These are phyloP conservation scores for Centropyge bicolor DNA, from an alignment of 2,797 vertebrate species.

Conservation along the genomic window DNA sequence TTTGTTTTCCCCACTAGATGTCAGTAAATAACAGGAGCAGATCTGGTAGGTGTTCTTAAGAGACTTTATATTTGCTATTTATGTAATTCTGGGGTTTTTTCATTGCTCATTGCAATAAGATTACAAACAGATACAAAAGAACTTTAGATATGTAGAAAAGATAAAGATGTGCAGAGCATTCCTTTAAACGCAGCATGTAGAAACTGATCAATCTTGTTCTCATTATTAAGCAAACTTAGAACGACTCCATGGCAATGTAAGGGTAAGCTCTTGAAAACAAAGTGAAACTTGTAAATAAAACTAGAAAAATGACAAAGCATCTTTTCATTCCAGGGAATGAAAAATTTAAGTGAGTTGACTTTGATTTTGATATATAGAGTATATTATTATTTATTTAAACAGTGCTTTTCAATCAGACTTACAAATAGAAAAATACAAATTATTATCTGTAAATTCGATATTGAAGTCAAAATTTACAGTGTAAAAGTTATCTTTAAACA, in stretches of 20 bases:
- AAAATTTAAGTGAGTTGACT: not conserved
- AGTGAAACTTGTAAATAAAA: not conserved
- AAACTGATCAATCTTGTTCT: not conserved
- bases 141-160: not conserved
- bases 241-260: not conserved
- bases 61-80: no score
- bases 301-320: not conserved
- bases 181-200: not conserved
- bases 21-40: not conserved
- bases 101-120: not conserved
- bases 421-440: no score
- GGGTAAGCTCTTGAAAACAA: not conserved
- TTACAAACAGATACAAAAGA: not conserved
- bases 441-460: no score
- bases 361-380: not conserved
- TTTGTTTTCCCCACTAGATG: constrained; percentile 26
- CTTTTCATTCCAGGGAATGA: not conserved
- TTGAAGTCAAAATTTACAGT: not conserved
- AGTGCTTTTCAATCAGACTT: not conserved
- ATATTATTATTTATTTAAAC: not conserved
- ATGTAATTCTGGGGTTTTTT: not conserved
- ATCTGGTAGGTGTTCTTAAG: no score
- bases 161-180: not conserved
- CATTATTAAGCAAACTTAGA: no score
- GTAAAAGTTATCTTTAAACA: not conserved